phyloP scores from a whole-genome alignment of 2,113 vertebrate genomes.

The Lichenostomus cassidix region DNA sequence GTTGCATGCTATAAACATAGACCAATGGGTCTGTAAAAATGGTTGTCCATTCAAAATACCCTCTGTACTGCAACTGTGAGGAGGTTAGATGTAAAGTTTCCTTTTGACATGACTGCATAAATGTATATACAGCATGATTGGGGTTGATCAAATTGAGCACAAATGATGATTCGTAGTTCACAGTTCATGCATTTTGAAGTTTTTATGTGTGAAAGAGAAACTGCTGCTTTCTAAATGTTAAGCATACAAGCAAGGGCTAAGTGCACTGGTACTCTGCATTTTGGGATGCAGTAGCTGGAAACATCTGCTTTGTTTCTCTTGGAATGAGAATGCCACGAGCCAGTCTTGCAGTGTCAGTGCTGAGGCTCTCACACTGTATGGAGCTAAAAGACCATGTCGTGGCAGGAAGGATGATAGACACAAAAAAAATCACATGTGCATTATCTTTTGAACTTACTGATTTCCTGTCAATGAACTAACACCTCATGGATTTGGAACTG shows the following conservation, averaged over 20 bases:
- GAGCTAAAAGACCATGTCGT: background rate
- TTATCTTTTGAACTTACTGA: slow-evolving; percentile 51
- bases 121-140: background rate
- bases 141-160: background rate
- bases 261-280: background rate
- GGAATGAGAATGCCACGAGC: background rate
- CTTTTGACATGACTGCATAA: background rate
- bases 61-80: background rate
- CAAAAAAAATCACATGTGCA: background rate
- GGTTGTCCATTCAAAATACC: background rate
- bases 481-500: slow-evolving; percentile 26
- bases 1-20: background rate
- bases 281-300: slow-evolving; percentile 11
- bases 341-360: background rate
- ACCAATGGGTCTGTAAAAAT: background rate
- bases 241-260: background rate
- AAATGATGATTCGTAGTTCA: background rate
- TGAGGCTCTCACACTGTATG: background rate
- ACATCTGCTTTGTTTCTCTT: background rate
- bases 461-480: slow-evolving; percentile 54
- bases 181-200: background rate
- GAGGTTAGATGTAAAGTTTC: background rate
- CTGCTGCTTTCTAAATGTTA: slow-evolving; percentile 1
- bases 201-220: slow-evolving; percentile 28
- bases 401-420: background rate